phyloP scores from a whole-genome alignment of 1,140 invertebrate genomes.

The Neoseiulus cucumeris region DNA sequence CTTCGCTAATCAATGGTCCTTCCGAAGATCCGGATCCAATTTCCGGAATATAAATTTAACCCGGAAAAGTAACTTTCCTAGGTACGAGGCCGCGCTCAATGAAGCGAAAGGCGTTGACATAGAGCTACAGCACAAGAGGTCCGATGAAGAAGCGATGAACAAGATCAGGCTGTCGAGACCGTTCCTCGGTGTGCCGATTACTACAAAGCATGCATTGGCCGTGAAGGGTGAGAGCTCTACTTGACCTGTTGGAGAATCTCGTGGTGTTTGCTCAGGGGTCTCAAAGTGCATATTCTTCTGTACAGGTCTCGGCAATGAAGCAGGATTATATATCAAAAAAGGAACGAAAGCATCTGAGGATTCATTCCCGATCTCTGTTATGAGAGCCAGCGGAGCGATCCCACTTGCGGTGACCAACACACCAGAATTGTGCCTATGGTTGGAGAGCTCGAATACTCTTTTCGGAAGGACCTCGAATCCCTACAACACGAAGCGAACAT shows the following conservation, averaged over 20 bases:
- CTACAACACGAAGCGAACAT: constrained; percentile 61
- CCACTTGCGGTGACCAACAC: constrained; percentile 55
- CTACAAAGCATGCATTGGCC: background rate
- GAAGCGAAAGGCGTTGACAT: background rate
- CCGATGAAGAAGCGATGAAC: background rate
- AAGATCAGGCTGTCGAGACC: background rate
- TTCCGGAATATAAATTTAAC: too few relatives aligned
- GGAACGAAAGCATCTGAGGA: constrained; percentile 39
- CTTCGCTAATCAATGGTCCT: too few relatives aligned
- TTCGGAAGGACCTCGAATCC: constrained; percentile 71
- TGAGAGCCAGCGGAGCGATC: constrained; percentile 50
- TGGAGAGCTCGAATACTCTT: constrained; percentile 67
- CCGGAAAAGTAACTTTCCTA: too few relatives aligned
- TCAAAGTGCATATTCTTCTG: background rate
- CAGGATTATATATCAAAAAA: constrained; percentile 21
- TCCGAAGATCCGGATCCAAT: too few relatives aligned
- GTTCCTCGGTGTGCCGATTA: background rate
- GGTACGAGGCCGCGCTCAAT: background rate
- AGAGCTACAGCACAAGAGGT: background rate
- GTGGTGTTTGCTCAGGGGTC: background rate
- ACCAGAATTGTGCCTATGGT: constrained; percentile 59
- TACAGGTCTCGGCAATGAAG: background rate
- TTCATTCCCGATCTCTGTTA: constrained; percentile 38
- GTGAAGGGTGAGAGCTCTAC: background rate
- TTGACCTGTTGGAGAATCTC: background rate